phyloP scores from a whole-genome alignment of 2,888 invertebrate genomes.

The Amphiduros pacificus region DNA sequence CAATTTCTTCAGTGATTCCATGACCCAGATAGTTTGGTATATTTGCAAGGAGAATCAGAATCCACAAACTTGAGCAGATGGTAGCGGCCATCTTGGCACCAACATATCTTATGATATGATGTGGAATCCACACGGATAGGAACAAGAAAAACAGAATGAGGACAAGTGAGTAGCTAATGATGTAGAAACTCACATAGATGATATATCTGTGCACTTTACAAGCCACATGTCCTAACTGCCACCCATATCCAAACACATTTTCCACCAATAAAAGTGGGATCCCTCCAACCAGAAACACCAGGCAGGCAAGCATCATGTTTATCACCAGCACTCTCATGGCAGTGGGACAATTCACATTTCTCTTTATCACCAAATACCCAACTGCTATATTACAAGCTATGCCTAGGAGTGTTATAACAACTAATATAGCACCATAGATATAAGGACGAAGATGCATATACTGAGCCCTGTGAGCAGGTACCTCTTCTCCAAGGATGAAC shows the following conservation, averaged over 20 bases:
- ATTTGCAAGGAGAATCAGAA: constrained; percentile 5
- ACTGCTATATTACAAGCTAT: not conserved
- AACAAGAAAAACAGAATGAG: not conserved
- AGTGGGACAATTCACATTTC: not conserved
- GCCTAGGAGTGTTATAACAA: constrained; percentile 2
- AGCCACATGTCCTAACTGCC: not conserved
- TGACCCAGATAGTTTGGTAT: constrained; percentile 15
- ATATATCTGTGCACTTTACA: constrained; percentile 11
- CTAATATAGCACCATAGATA: not conserved
- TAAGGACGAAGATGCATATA: constrained; percentile 12
- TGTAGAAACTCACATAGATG: constrained; percentile 9
- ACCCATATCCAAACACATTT: constrained; percentile 15
- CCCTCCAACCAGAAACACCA: constrained; percentile 12
- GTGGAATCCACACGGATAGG: not conserved
- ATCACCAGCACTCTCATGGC: constrained; percentile 1
- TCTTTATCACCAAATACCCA: not conserved
- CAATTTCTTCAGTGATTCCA: constrained; percentile 9
- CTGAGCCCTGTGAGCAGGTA: not conserved
- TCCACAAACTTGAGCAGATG: not conserved
- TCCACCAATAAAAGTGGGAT: constrained; percentile 11
- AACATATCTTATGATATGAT: not conserved
- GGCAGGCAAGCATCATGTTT: constrained; percentile 1
- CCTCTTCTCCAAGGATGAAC: constrained; percentile 9
- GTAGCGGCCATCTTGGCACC: not conserved
- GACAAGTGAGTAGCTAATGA: constrained; percentile 1